phyloP scores from a whole-genome alignment of 2,113 vertebrate genomes.

The Spermophilus dauricus region DNA sequence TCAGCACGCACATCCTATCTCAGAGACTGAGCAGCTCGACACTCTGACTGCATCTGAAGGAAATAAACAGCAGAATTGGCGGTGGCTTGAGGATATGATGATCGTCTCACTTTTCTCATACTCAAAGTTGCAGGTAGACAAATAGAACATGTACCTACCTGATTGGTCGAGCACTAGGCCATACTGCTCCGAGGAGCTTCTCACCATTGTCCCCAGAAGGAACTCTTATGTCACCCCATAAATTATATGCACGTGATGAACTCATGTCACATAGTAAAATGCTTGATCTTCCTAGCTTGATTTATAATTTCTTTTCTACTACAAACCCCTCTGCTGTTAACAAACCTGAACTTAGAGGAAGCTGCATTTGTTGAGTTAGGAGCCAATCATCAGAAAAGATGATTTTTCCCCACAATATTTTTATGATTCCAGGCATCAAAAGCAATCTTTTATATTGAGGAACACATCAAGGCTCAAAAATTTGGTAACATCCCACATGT shows the following conservation, averaged over 20 bases:
- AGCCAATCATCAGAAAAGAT: neutral
- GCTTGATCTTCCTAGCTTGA: neutral
- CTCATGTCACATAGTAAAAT: too few species aligned
- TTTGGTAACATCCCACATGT: neutral
- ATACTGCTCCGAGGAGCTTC: too few species aligned
- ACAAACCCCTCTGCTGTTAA: neutral
- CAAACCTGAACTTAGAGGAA: neutral
- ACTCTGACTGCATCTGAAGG: neutral
- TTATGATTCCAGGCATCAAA: neutral
- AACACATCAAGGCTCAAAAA: neutral
- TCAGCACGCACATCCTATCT: accelerated
- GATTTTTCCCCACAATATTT: neutral
- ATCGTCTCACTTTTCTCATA: neutral
- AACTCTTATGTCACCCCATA: too few species aligned
- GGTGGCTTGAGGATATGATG: too few species aligned
- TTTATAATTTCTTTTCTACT: accelerated
- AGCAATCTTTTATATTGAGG: neutral
- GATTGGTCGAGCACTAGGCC: neutral
- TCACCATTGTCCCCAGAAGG: neutral
- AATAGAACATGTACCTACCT: accelerated
- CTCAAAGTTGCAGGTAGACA: neutral
- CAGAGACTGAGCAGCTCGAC: neutral
- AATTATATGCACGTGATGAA: neutral
- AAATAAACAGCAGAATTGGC: accelerated
- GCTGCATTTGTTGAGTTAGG: neutral